Evolutionary conservation across 92 coral and sea anemone species (phyloP).

Genomic region (Epizoanthus illoricatus): DNA sequence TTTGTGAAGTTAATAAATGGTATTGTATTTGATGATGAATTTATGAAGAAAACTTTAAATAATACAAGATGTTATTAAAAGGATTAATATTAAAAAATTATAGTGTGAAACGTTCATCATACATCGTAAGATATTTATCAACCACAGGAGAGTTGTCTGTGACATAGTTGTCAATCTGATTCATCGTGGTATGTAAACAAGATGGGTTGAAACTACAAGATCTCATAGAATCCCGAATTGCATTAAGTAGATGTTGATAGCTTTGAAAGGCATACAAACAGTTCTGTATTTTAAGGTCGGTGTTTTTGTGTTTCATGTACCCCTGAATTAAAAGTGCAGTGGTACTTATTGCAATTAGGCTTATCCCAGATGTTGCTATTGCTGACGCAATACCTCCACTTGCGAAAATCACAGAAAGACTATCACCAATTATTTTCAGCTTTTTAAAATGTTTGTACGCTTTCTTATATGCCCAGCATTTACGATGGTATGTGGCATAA

Average conservation of each 20-base stretch:
- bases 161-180: not conserved
- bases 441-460: not conserved
- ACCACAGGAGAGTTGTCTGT: not conserved
- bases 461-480: slow-evolving; percentile 32
- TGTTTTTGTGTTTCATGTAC: slow-evolving; percentile 22
- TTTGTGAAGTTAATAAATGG: not conserved
- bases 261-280: not conserved
- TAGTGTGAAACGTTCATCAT: no score
- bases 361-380: not conserved
- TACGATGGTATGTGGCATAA: slow-evolving; percentile 11
- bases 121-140: not conserved
- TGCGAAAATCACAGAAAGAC: not conserved
- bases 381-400: not conserved
- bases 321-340: slow-evolving; percentile 12
- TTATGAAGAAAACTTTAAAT: no score
- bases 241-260: not conserved
- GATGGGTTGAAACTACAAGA: not conserved
- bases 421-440: not conserved
- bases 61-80: no score
- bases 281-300: slow-evolving; percentile 15
- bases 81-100: no score
- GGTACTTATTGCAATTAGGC: slow-evolving; percentile 17
- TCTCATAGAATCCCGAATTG: not conserved
- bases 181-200: not conserved
- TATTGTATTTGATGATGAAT: no score